Percentiles rank a stretch among this genome's conserved stretches.
phyloP scores from a whole-genome alignment of 1,140 invertebrate genomes.

The Cydia pomonella region DNA sequence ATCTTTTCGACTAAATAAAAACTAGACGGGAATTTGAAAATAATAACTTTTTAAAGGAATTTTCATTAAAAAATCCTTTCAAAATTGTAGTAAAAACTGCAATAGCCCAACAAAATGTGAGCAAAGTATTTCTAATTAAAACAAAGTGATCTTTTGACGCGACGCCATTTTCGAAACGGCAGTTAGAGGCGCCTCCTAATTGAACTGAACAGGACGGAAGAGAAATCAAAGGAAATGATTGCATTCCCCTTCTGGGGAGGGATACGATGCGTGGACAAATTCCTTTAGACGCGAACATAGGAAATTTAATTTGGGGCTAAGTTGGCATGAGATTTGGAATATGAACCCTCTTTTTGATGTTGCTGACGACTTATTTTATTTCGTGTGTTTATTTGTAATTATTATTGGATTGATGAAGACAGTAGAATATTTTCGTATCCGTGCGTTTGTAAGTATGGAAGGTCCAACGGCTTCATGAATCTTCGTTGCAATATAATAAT shows the following conservation, averaged over 20 bases:
- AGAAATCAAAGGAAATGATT: conserved; percentile 79
- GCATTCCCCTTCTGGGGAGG: conserved; percentile 69
- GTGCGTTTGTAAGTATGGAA: too few relatives aligned
- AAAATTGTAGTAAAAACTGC: not conserved
- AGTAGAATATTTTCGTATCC: too few relatives aligned
- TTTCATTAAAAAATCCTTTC: not conserved
- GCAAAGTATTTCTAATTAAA: conserved; percentile 28
- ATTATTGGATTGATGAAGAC: not conserved
- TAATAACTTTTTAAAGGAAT: not conserved
- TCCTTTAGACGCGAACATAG: conserved; percentile 58
- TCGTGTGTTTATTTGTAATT: not conserved
- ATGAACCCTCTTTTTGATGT: conserved; percentile 8
- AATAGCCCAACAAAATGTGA: not conserved
- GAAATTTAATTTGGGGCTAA: conserved; percentile 34
- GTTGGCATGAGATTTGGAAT: conserved; percentile 24
- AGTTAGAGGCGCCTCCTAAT: conserved; percentile 73
- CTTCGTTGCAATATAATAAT: too few relatives aligned
- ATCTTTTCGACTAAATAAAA: too few relatives aligned
- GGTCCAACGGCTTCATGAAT: too few relatives aligned
- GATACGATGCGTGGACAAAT: conserved; percentile 70
- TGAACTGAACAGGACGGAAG: conserved; percentile 77
- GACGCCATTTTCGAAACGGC: conserved; percentile 54
- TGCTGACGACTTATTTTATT: not conserved
- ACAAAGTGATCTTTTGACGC: conserved; percentile 24
- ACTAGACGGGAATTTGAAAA: too few relatives aligned